phyloP scores from a whole-genome alignment of 2,113 vertebrate genomes.

The Caretta caretta region DNA sequence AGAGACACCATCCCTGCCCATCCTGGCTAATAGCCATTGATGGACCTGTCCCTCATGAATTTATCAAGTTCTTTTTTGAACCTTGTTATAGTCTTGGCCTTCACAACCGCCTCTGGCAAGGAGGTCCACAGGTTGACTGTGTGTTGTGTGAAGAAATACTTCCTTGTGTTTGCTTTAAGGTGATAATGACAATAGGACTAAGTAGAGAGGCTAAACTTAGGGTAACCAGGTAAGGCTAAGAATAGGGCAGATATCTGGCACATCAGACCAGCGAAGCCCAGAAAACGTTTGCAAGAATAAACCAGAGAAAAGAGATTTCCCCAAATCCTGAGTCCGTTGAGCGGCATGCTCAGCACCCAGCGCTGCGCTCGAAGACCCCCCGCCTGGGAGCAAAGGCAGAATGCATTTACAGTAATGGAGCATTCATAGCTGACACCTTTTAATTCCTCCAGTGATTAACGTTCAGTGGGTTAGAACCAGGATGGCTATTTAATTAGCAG shows the following conservation, averaged over 20 bases:
- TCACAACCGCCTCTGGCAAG: too few relatives aligned
- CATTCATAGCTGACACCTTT: constrained; percentile 66
- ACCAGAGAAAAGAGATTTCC: neutral
- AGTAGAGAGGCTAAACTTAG: neutral
- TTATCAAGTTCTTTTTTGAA: too few relatives aligned
- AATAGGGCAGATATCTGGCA: neutral
- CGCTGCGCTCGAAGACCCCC: neutral
- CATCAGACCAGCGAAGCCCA: neutral
- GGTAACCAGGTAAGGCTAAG: neutral
- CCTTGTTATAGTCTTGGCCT: too few relatives aligned
- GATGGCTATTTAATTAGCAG: constrained; percentile 84
- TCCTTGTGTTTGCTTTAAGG: too few relatives aligned
- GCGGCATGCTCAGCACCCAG: neutral
- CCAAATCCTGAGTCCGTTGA: neutral
- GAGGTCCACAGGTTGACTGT: too few relatives aligned
- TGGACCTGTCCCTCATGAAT: too few relatives aligned
- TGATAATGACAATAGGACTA: neutral
- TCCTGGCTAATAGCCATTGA: too few relatives aligned
- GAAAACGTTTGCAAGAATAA: neutral
- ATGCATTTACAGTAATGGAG: constrained; percentile 23
- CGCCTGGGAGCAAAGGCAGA: neutral
- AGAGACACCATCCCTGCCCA: too few relatives aligned
- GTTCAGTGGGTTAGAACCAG: constrained; percentile 75
- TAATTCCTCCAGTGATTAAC: constrained; percentile 80
- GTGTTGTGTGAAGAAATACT: too few relatives aligned